A percentile compares a stretch with the other conserved stretches of the same genome.
Evolutionary conservation across 2,888 invertebrate species (phyloP).

Genomic region (Cacoxenus indagator): DNA sequence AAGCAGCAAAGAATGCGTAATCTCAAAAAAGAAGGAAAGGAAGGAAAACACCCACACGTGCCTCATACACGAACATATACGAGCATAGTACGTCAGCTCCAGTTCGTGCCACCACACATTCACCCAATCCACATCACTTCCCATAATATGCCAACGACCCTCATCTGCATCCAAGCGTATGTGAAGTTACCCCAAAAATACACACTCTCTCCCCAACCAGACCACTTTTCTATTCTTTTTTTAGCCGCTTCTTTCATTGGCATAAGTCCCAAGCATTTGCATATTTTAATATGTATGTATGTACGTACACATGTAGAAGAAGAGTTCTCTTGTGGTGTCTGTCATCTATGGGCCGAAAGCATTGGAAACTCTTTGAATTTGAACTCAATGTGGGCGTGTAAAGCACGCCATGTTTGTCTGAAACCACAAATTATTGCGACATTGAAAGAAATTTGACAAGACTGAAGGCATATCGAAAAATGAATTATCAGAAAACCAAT

Average conservation of each 20-base stretch:
- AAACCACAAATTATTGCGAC: neutral
- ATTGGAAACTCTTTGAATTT: conserved; percentile 26
- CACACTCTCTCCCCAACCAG: conserved; percentile 37
- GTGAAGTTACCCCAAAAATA: conserved; percentile 50
- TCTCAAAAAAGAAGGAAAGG: too few species aligned
- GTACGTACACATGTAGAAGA: neutral
- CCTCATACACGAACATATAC: conserved; percentile 19
- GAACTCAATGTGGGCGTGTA: conserved; percentile 11
- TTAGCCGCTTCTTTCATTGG: conserved; percentile 8
- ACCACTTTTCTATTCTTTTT: conserved; percentile 7
- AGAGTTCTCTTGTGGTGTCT: neutral
- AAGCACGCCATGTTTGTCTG: conserved; percentile 8
- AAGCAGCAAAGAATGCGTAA: too few species aligned
- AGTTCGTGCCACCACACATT: neutral
- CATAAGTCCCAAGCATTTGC: neutral
- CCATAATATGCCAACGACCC: conserved; percentile 27
- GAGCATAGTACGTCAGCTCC: conserved; percentile 7
- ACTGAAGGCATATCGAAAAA: too few species aligned
- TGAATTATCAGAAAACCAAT: neutral
- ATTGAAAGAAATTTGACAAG: neutral
- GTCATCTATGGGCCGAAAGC: conserved; percentile 32
- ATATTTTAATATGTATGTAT: too few species aligned
- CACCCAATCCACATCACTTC: neutral
- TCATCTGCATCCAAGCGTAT: conserved; percentile 53
- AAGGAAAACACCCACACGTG: conserved; percentile 18